phyloP scores from a whole-genome alignment of 2,797 vertebrate species.

The Euthynnus affinis region DNA sequence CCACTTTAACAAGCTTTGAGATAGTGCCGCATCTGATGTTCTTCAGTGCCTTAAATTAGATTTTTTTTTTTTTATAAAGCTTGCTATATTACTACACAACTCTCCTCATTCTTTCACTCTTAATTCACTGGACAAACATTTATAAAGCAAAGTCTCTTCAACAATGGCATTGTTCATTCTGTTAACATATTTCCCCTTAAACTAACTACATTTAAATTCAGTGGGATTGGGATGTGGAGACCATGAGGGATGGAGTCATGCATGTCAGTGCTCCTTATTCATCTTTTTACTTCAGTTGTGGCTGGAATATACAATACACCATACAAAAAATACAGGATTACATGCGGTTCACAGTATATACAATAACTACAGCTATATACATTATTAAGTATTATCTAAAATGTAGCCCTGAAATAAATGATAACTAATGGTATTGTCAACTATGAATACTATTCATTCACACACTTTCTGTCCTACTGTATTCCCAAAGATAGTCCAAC shows the following conservation, averaged over 20 bases:
- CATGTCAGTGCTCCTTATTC: not conserved
- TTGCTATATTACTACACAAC: constrained; percentile 28
- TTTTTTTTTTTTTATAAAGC: constrained; percentile 28
- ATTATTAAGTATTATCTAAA: not conserved
- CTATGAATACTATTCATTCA: constrained; percentile 32
- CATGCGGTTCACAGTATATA: too few relatives aligned
- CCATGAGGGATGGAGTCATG: not conserved
- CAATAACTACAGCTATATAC: too few relatives aligned
- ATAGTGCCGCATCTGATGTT: constrained; percentile 52
- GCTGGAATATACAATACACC: not conserved
- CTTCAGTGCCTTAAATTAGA: constrained; percentile 57
- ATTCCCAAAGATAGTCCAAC: constrained; percentile 24
- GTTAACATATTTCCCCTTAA: not conserved
- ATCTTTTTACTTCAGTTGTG: not conserved
- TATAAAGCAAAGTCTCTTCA: constrained; percentile 11
- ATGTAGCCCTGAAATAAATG: not conserved
- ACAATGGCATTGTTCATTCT: not conserved
- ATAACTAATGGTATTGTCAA: not conserved
- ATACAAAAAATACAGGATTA: not conserved
- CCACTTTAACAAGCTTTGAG: constrained; percentile 58
- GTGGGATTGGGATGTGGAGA: not conserved
- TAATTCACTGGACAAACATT: constrained; percentile 24
- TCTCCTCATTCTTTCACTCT: constrained; percentile 2
- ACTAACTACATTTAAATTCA: not conserved
- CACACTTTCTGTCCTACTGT: not conserved